A percentile compares a stretch with the other conserved stretches of the same genome.
phyloP scores from a whole-genome alignment of 2,797 vertebrate species.

The Cyclopterus lumpus region DNA sequence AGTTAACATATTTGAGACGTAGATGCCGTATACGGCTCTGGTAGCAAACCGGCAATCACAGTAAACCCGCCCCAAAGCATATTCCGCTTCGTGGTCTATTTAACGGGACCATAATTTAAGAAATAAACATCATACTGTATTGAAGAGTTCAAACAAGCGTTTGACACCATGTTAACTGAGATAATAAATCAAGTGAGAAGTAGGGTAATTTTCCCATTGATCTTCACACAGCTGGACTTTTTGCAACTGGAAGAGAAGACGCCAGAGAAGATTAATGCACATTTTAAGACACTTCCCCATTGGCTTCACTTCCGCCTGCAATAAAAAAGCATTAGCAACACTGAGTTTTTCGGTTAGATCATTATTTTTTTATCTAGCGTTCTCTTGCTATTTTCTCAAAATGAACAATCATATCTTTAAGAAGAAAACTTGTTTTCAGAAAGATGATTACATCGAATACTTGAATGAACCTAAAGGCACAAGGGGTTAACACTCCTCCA shows the following conservation, averaged over 20 bases:
- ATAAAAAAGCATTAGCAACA: neutral
- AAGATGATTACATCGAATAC: neutral
- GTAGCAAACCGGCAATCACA: too few relatives aligned
- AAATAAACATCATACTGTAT: too few relatives aligned
- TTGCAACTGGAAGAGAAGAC: neutral
- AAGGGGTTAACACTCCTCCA: constrained; percentile 4
- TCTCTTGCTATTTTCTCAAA: neutral
- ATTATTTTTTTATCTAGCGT: too few relatives aligned
- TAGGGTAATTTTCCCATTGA: neutral
- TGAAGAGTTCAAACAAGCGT: too few relatives aligned
- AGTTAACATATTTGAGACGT: too few relatives aligned
- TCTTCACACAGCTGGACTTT: neutral
- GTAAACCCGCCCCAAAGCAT: too few relatives aligned
- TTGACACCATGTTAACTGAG: too few relatives aligned
- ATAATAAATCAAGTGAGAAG: neutral
- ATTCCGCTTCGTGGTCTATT: too few relatives aligned
- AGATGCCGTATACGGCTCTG: too few relatives aligned
- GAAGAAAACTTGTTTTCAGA: neutral
- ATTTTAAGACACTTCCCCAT: neutral
- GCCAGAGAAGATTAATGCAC: neutral
- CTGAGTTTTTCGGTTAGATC: neutral
- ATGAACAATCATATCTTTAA: neutral
- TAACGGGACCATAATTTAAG: too few relatives aligned
- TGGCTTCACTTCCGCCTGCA: neutral
- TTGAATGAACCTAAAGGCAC: constrained; percentile 11